phyloP scores from a whole-genome alignment of 1,140 invertebrate species.

The Gryon sp. region DNA sequence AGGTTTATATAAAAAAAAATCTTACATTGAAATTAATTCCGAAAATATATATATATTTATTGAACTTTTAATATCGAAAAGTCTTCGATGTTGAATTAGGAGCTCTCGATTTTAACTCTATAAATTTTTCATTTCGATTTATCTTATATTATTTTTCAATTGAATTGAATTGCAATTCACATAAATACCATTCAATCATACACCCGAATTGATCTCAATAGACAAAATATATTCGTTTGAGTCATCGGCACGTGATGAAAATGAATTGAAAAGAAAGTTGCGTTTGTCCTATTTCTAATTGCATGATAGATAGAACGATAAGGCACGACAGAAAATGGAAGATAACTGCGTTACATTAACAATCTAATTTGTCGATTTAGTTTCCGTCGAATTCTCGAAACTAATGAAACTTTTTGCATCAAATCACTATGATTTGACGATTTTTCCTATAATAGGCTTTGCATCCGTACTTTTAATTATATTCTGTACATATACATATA shows the following conservation, averaged over 20 bases:
- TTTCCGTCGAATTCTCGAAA: slow-evolving; percentile 39
- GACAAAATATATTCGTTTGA: neutral
- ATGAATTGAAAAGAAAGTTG: slow-evolving; percentile 4
- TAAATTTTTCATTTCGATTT: too few species aligned
- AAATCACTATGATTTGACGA: neutral
- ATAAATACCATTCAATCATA: slow-evolving; percentile 15
- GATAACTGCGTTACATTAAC: slow-evolving; percentile 64
- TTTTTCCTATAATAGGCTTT: neutral
- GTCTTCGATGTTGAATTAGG: too few species aligned
- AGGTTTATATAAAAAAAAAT: too few species aligned
- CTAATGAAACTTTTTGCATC: slow-evolving; percentile 35
- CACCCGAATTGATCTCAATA: neutral
- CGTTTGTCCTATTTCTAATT: slow-evolving; percentile 7
- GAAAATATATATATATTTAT: too few species aligned
- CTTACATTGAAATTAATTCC: too few species aligned
- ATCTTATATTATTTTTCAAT: too few species aligned
- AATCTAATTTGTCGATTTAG: slow-evolving; percentile 65
- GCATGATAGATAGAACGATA: neutral
- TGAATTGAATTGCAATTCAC: neutral
- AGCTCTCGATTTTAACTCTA: too few species aligned
- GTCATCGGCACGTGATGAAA: neutral
- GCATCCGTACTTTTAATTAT: too few species aligned
- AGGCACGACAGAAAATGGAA: slow-evolving; percentile 4
- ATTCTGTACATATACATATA: too few species aligned
- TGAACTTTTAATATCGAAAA: too few species aligned